phyloP scores from a whole-genome alignment of 1,140 invertebrate genomes.

The Leptestheria dahalacensis region DNA sequence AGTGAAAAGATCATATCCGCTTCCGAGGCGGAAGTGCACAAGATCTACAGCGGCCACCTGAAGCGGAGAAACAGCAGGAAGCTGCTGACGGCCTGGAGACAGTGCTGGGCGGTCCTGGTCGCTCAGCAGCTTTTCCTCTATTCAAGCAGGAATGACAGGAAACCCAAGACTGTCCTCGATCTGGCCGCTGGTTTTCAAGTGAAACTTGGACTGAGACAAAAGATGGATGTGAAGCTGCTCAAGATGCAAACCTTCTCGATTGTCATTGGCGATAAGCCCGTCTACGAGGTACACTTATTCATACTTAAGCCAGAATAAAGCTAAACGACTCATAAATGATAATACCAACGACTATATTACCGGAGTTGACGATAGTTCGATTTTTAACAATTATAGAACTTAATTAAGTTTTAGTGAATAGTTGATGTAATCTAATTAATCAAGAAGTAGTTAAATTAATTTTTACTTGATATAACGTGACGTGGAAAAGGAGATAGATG shows the following conservation, averaged over 20 bases:
- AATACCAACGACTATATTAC: no score
- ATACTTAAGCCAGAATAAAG: no score
- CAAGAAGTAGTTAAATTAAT: no score
- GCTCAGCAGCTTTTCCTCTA: constrained; percentile 5
- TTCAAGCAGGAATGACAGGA: constrained; percentile 5
- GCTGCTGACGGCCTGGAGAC: constrained; percentile 10
- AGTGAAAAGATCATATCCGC: background rate
- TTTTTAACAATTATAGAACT: no score
- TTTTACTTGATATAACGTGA: no score
- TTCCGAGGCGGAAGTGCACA: background rate
- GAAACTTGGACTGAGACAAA: background rate
- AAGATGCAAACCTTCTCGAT: constrained; percentile 3
- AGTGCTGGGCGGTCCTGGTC: constrained; percentile 8
- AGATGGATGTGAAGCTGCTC: background rate
- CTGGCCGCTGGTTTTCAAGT: background rate
- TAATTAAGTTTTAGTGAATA: no score
- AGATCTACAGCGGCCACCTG: background rate
- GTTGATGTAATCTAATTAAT: no score
- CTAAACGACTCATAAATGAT: no score
- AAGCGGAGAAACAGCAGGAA: constrained; percentile 11
- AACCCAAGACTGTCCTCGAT: constrained; percentile 6
- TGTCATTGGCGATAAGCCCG: background rate
- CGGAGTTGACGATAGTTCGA: no score
- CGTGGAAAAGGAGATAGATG: no score
- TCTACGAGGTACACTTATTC: constrained; percentile 13